Percentiles rank a stretch among this genome's conserved stretches.
phyloP scores from a whole-genome alignment of 2,113 vertebrate species.

The Cyprinodon tularosa region DNA sequence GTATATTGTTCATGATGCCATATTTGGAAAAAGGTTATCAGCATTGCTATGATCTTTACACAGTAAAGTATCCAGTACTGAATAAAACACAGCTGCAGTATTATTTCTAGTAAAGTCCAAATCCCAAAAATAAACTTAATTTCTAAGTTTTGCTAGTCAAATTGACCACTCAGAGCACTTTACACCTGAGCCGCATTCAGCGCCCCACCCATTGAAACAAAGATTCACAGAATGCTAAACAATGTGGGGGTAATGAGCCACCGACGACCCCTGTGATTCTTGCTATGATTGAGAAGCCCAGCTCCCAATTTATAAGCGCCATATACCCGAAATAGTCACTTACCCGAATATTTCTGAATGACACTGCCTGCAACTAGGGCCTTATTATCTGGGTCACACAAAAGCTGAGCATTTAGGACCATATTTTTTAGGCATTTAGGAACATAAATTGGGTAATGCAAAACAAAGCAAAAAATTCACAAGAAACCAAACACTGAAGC shows the following conservation, averaged over 20 bases:
- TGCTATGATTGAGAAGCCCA: not conserved
- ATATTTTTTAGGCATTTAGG: too few relatives aligned
- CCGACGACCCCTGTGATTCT: too few relatives aligned
- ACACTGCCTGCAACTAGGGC: not conserved
- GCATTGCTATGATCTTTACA: conserved; percentile 9
- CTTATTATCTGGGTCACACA: too few relatives aligned
- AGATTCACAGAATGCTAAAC: too few relatives aligned
- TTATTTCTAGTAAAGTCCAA: not conserved
- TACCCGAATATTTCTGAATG: not conserved
- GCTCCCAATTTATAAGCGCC: not conserved
- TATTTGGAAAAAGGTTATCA: conserved; percentile 1
- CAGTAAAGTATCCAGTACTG: not conserved
- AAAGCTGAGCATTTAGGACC: too few relatives aligned
- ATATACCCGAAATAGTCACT: not conserved
- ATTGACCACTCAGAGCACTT: too few relatives aligned
- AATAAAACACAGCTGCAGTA: not conserved
- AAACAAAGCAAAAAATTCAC: too few relatives aligned
- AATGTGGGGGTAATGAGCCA: too few relatives aligned
- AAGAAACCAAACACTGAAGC: too few relatives aligned
- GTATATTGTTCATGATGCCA: conserved; percentile 31
- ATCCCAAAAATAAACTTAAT: not conserved
- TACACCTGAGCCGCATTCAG: too few relatives aligned
- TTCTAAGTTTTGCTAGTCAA: not conserved
- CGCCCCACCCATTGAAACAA: too few relatives aligned
- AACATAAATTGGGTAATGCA: too few relatives aligned